These are phyloP conservation scores for Cercopithecus mona DNA, from an alignment of 2,113 vertebrate genomes.

Conservation along the genomic window DNA sequence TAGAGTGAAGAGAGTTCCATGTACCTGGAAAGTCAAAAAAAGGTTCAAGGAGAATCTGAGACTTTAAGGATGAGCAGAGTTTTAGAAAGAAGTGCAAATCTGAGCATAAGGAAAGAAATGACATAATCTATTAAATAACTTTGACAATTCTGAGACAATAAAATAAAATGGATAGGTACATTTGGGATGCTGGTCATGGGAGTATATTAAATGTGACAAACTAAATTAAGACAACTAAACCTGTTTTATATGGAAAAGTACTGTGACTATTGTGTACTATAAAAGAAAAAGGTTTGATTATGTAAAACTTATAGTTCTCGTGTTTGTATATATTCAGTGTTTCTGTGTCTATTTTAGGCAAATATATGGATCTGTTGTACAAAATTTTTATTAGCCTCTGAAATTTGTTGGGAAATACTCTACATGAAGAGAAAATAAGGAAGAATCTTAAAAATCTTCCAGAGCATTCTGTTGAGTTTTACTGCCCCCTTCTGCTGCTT, in stretches of 20 bases:
- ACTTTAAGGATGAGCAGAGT: background rate
- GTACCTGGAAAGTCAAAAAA: background rate
- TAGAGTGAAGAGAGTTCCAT: background rate
- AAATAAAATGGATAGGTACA: background rate
- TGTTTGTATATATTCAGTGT: background rate
- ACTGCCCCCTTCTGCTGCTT: slow-evolving; percentile 74
- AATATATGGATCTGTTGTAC: background rate
- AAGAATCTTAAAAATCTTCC: background rate
- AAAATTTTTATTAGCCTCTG: background rate
- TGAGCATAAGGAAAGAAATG: background rate
- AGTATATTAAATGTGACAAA: background rate
- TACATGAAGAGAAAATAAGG: background rate
- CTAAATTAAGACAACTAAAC: background rate
- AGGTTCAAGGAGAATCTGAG: background rate
- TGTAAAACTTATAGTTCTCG: background rate
- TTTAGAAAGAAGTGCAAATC: slow-evolving; percentile 39
- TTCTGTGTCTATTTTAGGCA: background rate
- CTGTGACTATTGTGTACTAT: background rate
- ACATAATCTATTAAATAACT: background rate
- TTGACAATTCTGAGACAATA: background rate
- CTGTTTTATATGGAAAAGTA: slow-evolving; percentile 30
- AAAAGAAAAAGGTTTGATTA: background rate
- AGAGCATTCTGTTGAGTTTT: slow-evolving; percentile 54
- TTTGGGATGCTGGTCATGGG: background rate
- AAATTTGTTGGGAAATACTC: background rate